These are phyloP conservation scores for Catostylus mosaicus DNA, from an alignment of 30 jellyfish, hydroid and myxozoan genomes.

Conservation along the genomic window DNA sequence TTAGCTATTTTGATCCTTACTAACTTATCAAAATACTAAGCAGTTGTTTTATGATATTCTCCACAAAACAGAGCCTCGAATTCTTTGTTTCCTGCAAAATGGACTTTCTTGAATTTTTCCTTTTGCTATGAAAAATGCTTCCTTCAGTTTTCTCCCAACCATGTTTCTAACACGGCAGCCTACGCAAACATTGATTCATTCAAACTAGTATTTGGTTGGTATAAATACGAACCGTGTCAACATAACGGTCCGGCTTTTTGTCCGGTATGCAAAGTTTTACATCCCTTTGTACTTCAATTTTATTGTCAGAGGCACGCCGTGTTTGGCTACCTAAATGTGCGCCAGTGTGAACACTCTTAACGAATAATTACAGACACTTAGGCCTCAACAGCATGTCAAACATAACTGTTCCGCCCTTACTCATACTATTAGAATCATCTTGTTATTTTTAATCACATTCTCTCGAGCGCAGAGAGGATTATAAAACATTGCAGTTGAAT, in stretches of 20 bases:
- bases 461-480: too few relatives aligned
- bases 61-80: too few relatives aligned
- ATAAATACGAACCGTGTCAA: conserved; percentile 17
- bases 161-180: conserved; percentile 1
- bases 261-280: conserved; percentile 45
- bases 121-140: neutral
- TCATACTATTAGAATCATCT: neutral
- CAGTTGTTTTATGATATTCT: too few relatives aligned
- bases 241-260: conserved; percentile 79
- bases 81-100: too few relatives aligned
- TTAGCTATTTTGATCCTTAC: too few relatives aligned
- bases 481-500: too few relatives aligned
- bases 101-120: too few relatives aligned
- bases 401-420: conserved; percentile 63
- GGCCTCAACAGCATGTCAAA: conserved; percentile 24
- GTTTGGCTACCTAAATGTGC: conserved; percentile 47
- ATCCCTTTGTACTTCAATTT: conserved; percentile 22
- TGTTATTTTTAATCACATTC: neutral
- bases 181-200: conserved; percentile 42
- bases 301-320: conserved; percentile 40
- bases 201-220: neutral
- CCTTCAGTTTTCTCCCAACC: conserved; percentile 7
- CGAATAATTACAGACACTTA: conserved; percentile 5
- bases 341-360: conserved; percentile 36
- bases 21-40: too few relatives aligned